A percentile compares a stretch with the other conserved stretches of the same genome.
Conservation (phyloP, 1,140 invertebrate species). For the Bombus balteatus region DNA sequence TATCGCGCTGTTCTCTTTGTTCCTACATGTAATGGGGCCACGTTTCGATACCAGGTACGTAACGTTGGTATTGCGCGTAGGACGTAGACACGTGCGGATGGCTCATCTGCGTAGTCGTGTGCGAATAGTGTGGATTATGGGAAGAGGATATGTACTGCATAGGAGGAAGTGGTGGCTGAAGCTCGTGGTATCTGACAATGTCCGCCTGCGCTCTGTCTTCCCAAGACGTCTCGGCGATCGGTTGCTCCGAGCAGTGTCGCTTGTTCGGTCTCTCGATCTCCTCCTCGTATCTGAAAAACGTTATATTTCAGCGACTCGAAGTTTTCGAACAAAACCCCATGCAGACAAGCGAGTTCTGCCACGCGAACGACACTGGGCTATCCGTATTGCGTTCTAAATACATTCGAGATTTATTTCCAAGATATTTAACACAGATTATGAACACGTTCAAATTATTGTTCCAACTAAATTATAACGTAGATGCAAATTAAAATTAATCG, state of each 20-base stretch:
- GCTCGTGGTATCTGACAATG: conserved; percentile 81
- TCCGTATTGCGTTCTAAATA: background rate
- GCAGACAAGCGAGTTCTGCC: no score
- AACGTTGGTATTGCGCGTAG: conserved; percentile 77
- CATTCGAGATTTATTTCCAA: no score
- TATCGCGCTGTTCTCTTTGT: background rate
- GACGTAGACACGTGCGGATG: conserved; percentile 65
- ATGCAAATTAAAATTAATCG: no score
- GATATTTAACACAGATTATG: no score
- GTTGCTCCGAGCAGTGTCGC: conserved; percentile 76
- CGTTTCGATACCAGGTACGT: conserved; percentile 75
- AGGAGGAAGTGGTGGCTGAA: conserved; percentile 80
- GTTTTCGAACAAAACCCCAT: background rate
- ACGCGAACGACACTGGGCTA: background rate
- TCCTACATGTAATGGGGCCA: conserved; percentile 74
- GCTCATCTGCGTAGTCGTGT: conserved; percentile 66
- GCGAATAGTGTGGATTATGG: conserved; percentile 70
- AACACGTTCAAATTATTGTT: no score
- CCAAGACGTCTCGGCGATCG: conserved; percentile 66
- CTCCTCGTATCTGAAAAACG: conserved; percentile 76
- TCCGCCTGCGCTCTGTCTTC: conserved; percentile 80
- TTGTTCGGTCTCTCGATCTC: conserved; percentile 79
- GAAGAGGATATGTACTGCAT: conserved; percentile 76
- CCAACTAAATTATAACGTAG: no score
- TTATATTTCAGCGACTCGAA: background rate